Evolutionary conservation across 1,140 invertebrate species (phyloP).

Genomic region (Drosophila pectinifera): DNA sequence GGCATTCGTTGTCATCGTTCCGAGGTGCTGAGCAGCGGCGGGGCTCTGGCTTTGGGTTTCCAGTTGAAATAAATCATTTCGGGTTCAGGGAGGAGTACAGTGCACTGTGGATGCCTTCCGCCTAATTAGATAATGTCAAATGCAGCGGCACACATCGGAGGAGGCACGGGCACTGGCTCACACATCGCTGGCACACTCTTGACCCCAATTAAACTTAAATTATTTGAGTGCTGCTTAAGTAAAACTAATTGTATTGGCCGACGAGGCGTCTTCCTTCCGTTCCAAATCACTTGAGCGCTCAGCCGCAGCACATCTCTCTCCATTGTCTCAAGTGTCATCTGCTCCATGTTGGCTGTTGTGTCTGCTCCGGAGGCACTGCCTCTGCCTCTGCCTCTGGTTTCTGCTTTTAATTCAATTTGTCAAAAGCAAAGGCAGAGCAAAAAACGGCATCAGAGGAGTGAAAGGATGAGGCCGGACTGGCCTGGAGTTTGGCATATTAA

Average conservation of each 20-base stretch:
- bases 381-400: too few species aligned
- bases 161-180: constrained; percentile 10
- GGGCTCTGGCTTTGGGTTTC: neutral
- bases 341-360: constrained; percentile 8
- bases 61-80: constrained; percentile 66
- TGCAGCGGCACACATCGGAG: constrained; percentile 44
- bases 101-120: constrained; percentile 20
- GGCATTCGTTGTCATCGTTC: constrained; percentile 62
- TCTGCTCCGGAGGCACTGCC: too few species aligned
- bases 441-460: neutral
- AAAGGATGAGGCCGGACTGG: constrained; percentile 13
- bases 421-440: constrained; percentile 54
- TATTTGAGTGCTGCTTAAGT: constrained; percentile 74
- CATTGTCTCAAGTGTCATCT: constrained; percentile 45
- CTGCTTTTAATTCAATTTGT: constrained; percentile 77
- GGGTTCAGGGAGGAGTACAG: constrained; percentile 32
- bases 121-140: constrained; percentile 82
- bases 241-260: constrained; percentile 75
- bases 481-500: constrained; percentile 60
- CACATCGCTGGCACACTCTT: constrained; percentile 42
- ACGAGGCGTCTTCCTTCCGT: constrained; percentile 39
- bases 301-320: too few species aligned
- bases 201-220: constrained; percentile 82
- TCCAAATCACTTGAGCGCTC: constrained; percentile 22
- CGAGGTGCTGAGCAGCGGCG: constrained; percentile 1